Percentiles rank a stretch among this genome's conserved stretches.
These are phyloP conservation scores for Nezara viridula DNA, from an alignment of 2,888 invertebrate genomes.

Conservation along the genomic window DNA sequence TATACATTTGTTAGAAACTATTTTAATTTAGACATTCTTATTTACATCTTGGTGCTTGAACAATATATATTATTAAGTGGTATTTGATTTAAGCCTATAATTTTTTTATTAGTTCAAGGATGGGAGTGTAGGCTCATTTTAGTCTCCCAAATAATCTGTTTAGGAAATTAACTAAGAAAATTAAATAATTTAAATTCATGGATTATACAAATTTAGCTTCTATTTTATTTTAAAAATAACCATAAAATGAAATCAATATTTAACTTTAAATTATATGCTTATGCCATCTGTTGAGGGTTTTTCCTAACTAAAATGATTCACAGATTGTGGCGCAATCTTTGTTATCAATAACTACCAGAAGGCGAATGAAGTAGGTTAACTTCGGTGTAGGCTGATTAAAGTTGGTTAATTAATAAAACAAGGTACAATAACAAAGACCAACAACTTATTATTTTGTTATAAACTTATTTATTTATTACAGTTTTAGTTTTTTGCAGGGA, in stretches of 20 bases:
- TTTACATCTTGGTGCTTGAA: too few relatives aligned
- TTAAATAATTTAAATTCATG: too few relatives aligned
- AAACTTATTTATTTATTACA: background rate
- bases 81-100: too few relatives aligned
- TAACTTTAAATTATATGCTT: background rate
- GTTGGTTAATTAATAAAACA: background rate
- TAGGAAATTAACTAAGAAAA: too few relatives aligned
- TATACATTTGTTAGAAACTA: too few relatives aligned
- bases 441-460: too few relatives aligned
- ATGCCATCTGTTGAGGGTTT: background rate
- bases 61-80: too few relatives aligned
- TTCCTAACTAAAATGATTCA: background rate
- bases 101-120: too few relatives aligned
- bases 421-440: background rate
- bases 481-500: background rate
- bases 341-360: background rate
- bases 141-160: too few relatives aligned
- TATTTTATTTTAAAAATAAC: background rate
- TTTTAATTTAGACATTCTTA: too few relatives aligned
- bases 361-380: background rate
- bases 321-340: background rate
- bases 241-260: background rate
- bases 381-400: background rate
- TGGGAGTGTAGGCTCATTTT: too few relatives aligned
- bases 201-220: background rate